Conservation (phyloP, 2,113 vertebrate genomes). For the Tapirus terrestris region DNA sequence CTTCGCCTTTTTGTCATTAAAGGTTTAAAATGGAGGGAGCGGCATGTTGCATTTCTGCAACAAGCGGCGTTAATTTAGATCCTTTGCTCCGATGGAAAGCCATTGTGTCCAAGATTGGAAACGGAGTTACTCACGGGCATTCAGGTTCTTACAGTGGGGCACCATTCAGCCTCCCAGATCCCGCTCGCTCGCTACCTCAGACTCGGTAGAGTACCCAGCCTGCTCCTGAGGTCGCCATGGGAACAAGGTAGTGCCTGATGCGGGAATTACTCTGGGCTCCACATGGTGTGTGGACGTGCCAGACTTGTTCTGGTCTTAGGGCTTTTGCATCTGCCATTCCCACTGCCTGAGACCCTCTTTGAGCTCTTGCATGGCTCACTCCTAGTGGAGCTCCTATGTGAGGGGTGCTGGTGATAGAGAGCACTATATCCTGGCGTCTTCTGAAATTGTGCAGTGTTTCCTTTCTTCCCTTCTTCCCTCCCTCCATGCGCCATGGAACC, state of each 20-base stretch:
- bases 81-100: accelerated
- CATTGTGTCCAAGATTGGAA: background rate
- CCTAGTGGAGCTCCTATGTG: background rate
- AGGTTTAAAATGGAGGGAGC: background rate
- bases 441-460: background rate
- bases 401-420: background rate
- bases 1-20: background rate
- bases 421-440: background rate
- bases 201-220: background rate
- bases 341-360: background rate
- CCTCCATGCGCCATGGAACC: accelerated
- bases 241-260: background rate
- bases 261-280: accelerated
- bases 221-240: background rate
- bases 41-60: accelerated
- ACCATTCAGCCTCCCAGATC: accelerated
- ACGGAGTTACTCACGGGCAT: accelerated
- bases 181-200: background rate
- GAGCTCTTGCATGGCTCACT: no score
- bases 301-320: background rate
- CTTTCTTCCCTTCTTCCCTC: background rate
- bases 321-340: background rate
- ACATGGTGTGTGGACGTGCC: accelerated
- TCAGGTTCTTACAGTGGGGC: background rate
- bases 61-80: accelerated